Conservation (phyloP, 2,888 invertebrate species). For the Drosophila aldrichi region DNA sequence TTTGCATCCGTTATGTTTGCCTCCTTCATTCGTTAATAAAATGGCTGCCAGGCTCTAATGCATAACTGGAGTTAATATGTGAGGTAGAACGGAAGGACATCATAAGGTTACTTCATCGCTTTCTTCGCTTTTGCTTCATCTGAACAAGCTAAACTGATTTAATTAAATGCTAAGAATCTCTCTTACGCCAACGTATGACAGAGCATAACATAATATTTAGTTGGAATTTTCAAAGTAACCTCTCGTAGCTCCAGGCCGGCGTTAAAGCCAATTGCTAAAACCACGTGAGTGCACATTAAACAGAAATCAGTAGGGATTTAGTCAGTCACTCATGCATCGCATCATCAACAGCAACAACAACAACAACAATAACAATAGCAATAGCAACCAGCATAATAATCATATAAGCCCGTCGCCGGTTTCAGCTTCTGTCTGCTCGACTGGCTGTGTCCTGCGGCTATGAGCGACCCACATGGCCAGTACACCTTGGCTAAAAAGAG, state of each 20-base stretch:
- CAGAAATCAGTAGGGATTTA: constrained; percentile 21
- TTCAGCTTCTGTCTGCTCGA: constrained; percentile 4
- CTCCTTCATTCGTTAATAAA: neutral
- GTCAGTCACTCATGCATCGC: constrained; percentile 38
- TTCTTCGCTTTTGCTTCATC: neutral
- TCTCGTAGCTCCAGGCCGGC: constrained; percentile 1
- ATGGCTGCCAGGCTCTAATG: neutral
- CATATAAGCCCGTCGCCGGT: neutral
- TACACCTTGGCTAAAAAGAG: constrained; percentile 4
- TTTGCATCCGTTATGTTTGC: neutral
- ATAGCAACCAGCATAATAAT: constrained; percentile 7
- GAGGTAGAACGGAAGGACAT: neutral
- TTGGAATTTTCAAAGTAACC: neutral
- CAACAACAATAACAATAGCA: constrained; percentile 5
- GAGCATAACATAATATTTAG: neutral
- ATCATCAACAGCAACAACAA: constrained; percentile 28
- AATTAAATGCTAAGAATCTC: neutral
- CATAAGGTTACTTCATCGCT: no score
- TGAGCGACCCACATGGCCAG: neutral
- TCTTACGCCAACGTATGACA: neutral
- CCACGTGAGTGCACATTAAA: constrained; percentile 7
- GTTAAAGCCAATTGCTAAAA: constrained; percentile 34
- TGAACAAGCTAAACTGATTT: neutral
- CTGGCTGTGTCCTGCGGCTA: constrained; percentile 25
- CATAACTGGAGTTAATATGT: neutral